phyloP scores from a whole-genome alignment of 2,113 vertebrate genomes.

The Sphaerodactylus townsendi region DNA sequence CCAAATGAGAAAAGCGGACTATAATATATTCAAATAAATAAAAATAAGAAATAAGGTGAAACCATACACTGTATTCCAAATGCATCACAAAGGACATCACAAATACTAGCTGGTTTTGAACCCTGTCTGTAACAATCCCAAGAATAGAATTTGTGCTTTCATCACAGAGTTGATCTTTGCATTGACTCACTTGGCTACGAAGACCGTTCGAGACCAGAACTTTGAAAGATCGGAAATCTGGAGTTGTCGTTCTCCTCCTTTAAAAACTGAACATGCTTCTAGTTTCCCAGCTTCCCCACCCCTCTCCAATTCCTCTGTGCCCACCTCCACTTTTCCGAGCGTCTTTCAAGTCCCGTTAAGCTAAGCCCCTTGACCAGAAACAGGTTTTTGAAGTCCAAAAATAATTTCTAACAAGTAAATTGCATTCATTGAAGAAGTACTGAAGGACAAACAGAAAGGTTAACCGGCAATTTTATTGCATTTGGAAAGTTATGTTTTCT shows the following conservation, averaged over 20 bases:
- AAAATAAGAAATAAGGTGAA: too few relatives aligned
- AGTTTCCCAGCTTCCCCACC: too few relatives aligned
- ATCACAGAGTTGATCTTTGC: too few relatives aligned
- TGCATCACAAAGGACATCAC: too few relatives aligned
- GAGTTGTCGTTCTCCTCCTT: too few relatives aligned
- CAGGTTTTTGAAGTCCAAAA: conserved; percentile 7
- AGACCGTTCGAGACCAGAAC: too few relatives aligned
- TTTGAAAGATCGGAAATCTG: background rate
- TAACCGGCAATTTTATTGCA: conserved; percentile 18
- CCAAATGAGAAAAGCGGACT: too few relatives aligned
- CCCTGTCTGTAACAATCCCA: too few relatives aligned
- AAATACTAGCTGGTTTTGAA: too few relatives aligned
- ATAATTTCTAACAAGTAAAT: conserved; percentile 15
- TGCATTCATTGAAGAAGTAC: background rate
- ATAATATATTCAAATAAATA: too few relatives aligned
- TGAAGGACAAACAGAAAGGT: conserved; percentile 18
- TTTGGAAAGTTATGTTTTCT: conserved; percentile 6
- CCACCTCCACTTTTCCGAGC: background rate
- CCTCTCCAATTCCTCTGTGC: background rate
- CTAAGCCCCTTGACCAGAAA: background rate
- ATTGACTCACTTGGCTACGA: background rate
- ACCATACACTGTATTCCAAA: too few relatives aligned
- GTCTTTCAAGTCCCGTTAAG: background rate
- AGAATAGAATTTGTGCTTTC: too few relatives aligned
- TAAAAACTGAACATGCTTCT: background rate